A percentile compares a stretch with the other conserved stretches of the same genome.
phyloP scores from a whole-genome alignment of 2,797 vertebrate species.

The Poeciliopsis gracilis region DNA sequence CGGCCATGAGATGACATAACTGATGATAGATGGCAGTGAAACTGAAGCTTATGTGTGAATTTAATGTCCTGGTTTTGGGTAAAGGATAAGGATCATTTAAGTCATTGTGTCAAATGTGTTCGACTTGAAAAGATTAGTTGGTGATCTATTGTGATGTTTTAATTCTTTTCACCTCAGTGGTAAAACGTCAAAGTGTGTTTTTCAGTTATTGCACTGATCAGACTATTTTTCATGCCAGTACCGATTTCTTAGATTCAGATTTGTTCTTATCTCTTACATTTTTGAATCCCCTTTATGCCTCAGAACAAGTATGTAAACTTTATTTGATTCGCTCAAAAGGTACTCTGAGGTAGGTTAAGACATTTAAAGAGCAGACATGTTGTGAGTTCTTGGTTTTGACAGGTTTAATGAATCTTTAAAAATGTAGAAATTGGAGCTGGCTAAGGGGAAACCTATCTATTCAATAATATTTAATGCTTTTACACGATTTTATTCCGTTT shows the following conservation, averaged over 20 bases:
- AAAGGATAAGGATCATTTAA: not conserved
- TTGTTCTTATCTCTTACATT: not conserved
- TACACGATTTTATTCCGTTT: not conserved
- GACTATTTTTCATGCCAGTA: not conserved
- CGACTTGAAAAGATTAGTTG: not conserved
- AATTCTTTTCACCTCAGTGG: not conserved
- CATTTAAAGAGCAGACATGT: not conserved
- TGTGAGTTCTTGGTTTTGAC: not conserved
- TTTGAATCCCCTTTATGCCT: not conserved
- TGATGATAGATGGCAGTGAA: not conserved
- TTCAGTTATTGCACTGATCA: not conserved
- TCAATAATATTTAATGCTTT: not conserved
- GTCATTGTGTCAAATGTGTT: not conserved
- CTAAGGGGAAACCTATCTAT: not conserved
- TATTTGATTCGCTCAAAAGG: not conserved
- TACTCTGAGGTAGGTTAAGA: not conserved
- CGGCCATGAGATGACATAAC: not conserved
- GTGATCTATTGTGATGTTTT: not conserved
- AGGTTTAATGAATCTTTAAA: not conserved
- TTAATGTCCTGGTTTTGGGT: constrained; percentile 5
- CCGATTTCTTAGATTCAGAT: not conserved
- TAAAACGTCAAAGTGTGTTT: not conserved
- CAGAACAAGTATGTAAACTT: not conserved
- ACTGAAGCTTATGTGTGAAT: constrained; percentile 2
- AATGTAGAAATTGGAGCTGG: not conserved